Conservation (phyloP, 2,888 invertebrate species). For the Achlya flavicornis region DNA sequence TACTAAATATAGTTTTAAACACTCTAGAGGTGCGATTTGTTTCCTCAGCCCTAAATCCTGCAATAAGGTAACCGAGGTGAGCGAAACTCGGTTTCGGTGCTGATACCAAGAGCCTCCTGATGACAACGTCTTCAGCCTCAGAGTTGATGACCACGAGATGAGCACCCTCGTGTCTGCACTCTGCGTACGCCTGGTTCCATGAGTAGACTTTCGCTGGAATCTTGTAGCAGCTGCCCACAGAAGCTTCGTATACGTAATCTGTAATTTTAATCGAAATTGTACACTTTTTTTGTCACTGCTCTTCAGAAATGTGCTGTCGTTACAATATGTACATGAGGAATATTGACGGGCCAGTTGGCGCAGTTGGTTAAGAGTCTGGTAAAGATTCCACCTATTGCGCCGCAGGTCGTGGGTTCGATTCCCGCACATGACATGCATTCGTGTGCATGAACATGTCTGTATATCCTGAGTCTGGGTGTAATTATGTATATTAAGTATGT, state of each 20-base stretch:
- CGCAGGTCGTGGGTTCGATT: too few species aligned
- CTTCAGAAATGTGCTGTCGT: too few species aligned
- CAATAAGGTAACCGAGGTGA: conserved; percentile 47
- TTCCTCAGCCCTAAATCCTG: conserved; percentile 56
- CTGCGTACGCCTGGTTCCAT: conserved; percentile 64
- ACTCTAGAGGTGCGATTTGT: conserved; percentile 35
- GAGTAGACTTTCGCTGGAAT: conserved; percentile 43
- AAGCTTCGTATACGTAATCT: conserved; percentile 53
- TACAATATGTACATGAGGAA: too few species aligned
- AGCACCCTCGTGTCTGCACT: conserved; percentile 56
- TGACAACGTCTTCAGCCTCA: conserved; percentile 43
- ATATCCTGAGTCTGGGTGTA: too few species aligned
- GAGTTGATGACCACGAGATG: conserved; percentile 65
- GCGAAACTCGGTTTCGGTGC: background rate
- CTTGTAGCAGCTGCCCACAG: conserved; percentile 63
- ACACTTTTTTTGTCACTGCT: too few species aligned
- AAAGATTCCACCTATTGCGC: too few species aligned
- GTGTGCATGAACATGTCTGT: too few species aligned
- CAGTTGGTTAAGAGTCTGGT: too few species aligned
- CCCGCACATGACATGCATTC: too few species aligned
- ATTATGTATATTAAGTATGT: too few species aligned
- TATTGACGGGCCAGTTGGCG: too few species aligned
- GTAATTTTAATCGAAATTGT: conserved; percentile 14
- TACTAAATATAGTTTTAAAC: conserved; percentile 68
- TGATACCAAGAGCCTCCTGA: conserved; percentile 43